Evolutionary conservation across 2,888 invertebrate species (phyloP).

Genomic region (Eurytoma californica): DNA sequence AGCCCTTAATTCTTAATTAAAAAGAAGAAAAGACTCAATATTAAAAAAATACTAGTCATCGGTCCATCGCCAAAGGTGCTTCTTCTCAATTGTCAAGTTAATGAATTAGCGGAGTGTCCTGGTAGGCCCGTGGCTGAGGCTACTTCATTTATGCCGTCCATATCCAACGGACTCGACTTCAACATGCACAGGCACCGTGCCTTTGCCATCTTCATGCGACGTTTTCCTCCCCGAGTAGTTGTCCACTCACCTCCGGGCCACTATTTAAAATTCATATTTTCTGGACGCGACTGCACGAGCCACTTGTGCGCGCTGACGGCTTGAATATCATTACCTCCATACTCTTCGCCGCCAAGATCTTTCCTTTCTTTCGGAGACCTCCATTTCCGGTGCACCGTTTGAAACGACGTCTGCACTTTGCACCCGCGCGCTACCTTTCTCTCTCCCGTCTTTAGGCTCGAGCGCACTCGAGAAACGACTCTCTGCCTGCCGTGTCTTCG

Average conservation of each 20-base stretch:
- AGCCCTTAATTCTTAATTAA: too few species aligned
- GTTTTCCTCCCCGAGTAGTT: conserved; percentile 22
- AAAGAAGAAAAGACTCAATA: too few species aligned
- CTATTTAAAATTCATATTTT: conserved; percentile 45
- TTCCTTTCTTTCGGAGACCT: conserved; percentile 20
- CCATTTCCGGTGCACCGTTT: conserved; percentile 49
- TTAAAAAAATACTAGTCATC: too few species aligned
- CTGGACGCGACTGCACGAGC: conserved; percentile 13
- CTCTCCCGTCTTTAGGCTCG: conserved; percentile 56
- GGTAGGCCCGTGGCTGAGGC: too few species aligned
- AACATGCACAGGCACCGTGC: too few species aligned
- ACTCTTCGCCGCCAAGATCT: conserved; percentile 53
- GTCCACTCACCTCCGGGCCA: not conserved
- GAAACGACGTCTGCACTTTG: conserved; percentile 61
- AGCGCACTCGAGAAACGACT: conserved; percentile 61
- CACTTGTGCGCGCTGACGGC: not conserved
- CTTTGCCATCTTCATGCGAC: not conserved
- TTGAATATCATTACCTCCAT: conserved; percentile 65
- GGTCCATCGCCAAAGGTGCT: too few species aligned
- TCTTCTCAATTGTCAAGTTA: too few species aligned
- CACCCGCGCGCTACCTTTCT: conserved; percentile 55
- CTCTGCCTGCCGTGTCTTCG: too few species aligned
- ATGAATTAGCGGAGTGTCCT: conserved; percentile 35
- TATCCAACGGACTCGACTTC: too few species aligned
- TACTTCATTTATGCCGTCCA: too few species aligned